phyloP scores from a whole-genome alignment of 1,140 invertebrate genomes.

The Chelonus insularis region DNA sequence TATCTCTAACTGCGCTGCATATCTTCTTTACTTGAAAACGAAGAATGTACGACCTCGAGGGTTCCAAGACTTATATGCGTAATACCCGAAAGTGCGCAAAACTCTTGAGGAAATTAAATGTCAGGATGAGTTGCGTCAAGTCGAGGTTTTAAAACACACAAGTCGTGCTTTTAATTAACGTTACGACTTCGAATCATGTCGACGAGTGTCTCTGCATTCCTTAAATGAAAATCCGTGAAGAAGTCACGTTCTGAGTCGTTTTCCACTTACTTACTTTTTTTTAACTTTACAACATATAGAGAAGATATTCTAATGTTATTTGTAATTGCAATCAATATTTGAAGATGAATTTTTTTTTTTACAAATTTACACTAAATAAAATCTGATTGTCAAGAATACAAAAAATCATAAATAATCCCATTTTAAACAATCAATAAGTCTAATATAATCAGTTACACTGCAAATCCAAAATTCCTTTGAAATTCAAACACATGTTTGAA shows the following conservation, averaged over 20 bases:
- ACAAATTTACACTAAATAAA: too few species aligned
- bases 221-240: not conserved
- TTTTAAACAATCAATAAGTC: too few species aligned
- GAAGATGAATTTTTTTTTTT: too few species aligned
- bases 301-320: too few species aligned
- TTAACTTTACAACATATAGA: too few species aligned
- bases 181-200: constrained; percentile 5
- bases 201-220: constrained; percentile 6
- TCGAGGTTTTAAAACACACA: constrained; percentile 18
- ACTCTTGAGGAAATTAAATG: constrained; percentile 31
- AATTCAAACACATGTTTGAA: too few species aligned
- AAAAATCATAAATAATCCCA: too few species aligned
- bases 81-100: constrained; percentile 22
- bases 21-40: not conserved
- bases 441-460: too few species aligned
- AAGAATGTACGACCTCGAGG: not conserved
- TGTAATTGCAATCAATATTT: too few species aligned
- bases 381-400: too few species aligned
- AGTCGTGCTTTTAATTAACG: constrained; percentile 25
- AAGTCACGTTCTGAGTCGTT: not conserved
- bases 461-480: too few species aligned
- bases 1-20: not conserved
- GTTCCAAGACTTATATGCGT: constrained; percentile 15
- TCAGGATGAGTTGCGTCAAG: constrained; percentile 28
- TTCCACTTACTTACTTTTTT: not conserved